Conservation (phyloP, 2,888 invertebrate genomes). For the Apamea sordens region DNA sequence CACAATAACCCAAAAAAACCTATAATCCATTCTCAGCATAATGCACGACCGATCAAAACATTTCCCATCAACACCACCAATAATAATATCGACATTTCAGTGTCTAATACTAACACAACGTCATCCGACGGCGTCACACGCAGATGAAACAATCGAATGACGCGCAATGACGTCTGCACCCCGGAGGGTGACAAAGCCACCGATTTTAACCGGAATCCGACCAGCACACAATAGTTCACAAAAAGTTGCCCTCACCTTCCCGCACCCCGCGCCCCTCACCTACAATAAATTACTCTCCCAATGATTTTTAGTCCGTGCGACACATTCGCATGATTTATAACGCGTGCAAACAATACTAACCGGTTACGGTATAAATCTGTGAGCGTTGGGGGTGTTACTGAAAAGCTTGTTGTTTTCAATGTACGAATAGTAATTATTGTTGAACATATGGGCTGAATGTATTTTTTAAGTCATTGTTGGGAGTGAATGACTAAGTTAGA, state of each 20-base stretch:
- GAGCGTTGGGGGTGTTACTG: slow-evolving; percentile 76
- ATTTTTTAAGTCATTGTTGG: slow-evolving; percentile 62
- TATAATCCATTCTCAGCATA: slow-evolving; percentile 8
- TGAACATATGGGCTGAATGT: slow-evolving; percentile 72
- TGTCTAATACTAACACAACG: slow-evolving; percentile 39
- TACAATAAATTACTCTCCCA: slow-evolving; percentile 83
- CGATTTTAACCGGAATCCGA: slow-evolving; percentile 67
- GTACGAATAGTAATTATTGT: slow-evolving; percentile 79
- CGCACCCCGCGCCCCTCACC: slow-evolving; percentile 69
- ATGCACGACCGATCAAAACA: slow-evolving; percentile 50
- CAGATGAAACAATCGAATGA: slow-evolving; percentile 63
- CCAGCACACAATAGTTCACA: slow-evolving; percentile 81
- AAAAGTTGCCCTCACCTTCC: slow-evolving; percentile 82
- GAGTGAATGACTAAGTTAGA: slow-evolving; percentile 26
- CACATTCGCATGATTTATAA: slow-evolving; percentile 87
- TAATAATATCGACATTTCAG: slow-evolving; percentile 44
- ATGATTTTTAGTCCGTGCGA: slow-evolving; percentile 88
- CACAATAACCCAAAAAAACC: not conserved
- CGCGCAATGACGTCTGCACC: slow-evolving; percentile 62
- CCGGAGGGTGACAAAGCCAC: slow-evolving; percentile 72
- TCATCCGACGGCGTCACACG: slow-evolving; percentile 36
- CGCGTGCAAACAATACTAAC: slow-evolving; percentile 82
- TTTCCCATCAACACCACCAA: slow-evolving; percentile 9
- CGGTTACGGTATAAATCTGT: slow-evolving; percentile 84
- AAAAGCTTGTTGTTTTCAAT: slow-evolving; percentile 80